Conservation (phyloP, 2,797 vertebrate genomes). For the Hybognathus amarus region DNA sequence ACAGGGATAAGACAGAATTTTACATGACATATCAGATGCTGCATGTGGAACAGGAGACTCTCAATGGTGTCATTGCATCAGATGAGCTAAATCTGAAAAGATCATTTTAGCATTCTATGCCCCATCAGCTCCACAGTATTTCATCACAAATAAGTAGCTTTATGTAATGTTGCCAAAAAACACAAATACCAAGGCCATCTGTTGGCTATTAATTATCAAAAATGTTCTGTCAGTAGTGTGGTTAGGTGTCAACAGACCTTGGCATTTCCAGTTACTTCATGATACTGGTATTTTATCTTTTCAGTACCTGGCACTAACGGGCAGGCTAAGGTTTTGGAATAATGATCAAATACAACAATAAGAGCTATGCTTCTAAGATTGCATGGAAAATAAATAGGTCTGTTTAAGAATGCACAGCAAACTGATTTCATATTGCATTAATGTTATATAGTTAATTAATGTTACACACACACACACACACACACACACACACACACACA, state of each 20-base stretch:
- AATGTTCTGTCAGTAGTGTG: background rate
- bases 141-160: conserved; percentile 66
- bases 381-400: background rate
- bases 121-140: conserved; percentile 7
- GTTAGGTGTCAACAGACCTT: conserved; percentile 23
- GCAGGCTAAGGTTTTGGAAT: background rate
- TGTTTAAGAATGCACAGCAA: background rate
- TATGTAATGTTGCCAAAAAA: conserved; percentile 69
- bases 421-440: no score
- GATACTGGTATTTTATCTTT: conserved; percentile 23
- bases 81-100: background rate
- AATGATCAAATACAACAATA: background rate
- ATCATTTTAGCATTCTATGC: conserved; percentile 3
- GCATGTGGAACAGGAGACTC: conserved; percentile 1
- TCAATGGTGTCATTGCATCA: conserved; percentile 1
- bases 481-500: no score
- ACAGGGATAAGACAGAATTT: background rate
- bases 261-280: conserved; percentile 11
- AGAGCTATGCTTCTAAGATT: background rate
- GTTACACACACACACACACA: no score
- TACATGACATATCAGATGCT: background rate
- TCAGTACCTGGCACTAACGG: conserved; percentile 7
- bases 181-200: conserved; percentile 27
- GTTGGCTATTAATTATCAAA: conserved; percentile 2
- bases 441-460: no score